Conservation (phyloP, 2,888 invertebrate genomes). For the Diarsia mendica region DNA sequence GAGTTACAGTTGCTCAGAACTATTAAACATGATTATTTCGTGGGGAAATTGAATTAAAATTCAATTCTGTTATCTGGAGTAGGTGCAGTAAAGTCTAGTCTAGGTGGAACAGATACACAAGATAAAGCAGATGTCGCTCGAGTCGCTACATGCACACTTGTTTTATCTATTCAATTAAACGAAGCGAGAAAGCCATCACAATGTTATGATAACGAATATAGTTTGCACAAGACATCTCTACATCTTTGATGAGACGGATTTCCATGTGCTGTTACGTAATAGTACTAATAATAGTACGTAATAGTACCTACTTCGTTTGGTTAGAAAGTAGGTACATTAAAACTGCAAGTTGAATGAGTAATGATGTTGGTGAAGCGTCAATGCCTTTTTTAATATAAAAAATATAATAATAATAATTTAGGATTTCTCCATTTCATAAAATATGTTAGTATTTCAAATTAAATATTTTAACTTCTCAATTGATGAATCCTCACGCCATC, state of each 20-base stretch:
- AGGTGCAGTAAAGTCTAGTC: constrained; percentile 65
- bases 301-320: constrained; percentile 4
- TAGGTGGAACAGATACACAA: constrained; percentile 53
- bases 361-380: too few species aligned
- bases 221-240: constrained; percentile 32
- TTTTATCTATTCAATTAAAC: constrained; percentile 65
- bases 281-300: constrained; percentile 7
- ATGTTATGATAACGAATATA: constrained; percentile 52
- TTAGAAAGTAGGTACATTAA: constrained; percentile 2
- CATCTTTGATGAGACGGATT: constrained; percentile 35
- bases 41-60: constrained; percentile 81
- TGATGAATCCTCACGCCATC: too few species aligned
- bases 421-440: too few species aligned
- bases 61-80: constrained; percentile 76
- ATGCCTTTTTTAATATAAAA: too few species aligned
- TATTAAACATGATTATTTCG: constrained; percentile 83
- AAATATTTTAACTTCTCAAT: too few species aligned
- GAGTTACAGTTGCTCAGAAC: constrained; percentile 81
- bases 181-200: constrained; percentile 42
- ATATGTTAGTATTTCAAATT: too few species aligned
- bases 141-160: constrained; percentile 52
- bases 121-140: constrained; percentile 54
- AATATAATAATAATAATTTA: too few species aligned
- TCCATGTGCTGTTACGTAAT: constrained; percentile 17
- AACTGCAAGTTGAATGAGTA: background rate